Percentiles rank a stretch among this genome's conserved stretches.
Evolutionary conservation across 1,140 invertebrate genomes (phyloP).

Genomic region (Triops longicaudatus): DNA sequence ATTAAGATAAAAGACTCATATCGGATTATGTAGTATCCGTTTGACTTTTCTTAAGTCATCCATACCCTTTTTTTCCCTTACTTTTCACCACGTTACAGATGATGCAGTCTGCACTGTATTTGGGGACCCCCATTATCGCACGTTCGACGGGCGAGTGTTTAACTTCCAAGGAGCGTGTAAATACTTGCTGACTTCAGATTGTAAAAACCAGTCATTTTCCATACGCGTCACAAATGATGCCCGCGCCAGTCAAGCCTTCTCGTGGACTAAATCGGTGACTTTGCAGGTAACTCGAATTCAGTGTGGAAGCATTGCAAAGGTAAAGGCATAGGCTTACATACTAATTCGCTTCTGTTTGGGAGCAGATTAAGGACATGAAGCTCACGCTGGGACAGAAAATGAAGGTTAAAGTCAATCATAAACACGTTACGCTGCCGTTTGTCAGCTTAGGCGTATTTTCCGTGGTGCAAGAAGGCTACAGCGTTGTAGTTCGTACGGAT

Average conservation of each 20-base stretch:
- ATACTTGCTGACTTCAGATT: conserved; percentile 76
- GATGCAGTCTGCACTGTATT: conserved; percentile 85
- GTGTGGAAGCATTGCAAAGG: background rate
- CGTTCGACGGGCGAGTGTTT: conserved; percentile 84
- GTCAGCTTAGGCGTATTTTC: conserved; percentile 39
- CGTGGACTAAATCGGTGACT: conserved; percentile 79
- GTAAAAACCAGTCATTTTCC: conserved; percentile 61
- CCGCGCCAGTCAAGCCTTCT: conserved; percentile 61
- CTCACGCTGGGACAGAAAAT: conserved; percentile 80
- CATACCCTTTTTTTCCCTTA: background rate
- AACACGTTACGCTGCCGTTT: conserved; percentile 57
- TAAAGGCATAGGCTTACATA: background rate
- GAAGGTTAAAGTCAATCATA: conserved; percentile 75
- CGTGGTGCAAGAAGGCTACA: conserved; percentile 40
- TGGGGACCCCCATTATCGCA: conserved; percentile 86
- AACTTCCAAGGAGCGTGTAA: conserved; percentile 88
- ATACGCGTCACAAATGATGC: conserved; percentile 83
- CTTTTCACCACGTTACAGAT: conserved; percentile 42
- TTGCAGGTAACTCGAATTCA: conserved; percentile 48
- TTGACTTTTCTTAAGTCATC: background rate
- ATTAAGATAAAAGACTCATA: too few relatives aligned
- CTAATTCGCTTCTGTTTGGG: background rate
- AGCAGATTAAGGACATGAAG: conserved; percentile 47
- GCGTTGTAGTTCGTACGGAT: conserved; percentile 38
- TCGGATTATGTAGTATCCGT: too few relatives aligned